These are phyloP conservation scores for Dicrurus megarhynchus DNA, from an alignment of 2,113 vertebrate species.

Conservation along the genomic window DNA sequence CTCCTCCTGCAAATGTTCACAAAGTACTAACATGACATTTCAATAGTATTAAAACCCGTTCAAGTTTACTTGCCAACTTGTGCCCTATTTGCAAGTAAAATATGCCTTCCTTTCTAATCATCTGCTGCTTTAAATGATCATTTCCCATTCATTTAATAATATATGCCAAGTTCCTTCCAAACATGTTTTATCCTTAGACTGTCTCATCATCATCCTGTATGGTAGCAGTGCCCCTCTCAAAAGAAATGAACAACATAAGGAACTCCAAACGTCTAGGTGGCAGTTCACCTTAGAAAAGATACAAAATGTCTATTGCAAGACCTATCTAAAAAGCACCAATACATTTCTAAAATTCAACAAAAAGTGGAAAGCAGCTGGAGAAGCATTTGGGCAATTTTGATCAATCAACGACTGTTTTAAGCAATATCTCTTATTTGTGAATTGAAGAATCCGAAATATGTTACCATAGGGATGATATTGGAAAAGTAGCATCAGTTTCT, in stretches of 20 bases:
- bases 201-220: not conserved
- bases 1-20: conserved; percentile 20
- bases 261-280: not conserved
- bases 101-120: conserved; percentile 63
- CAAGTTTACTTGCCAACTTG: conserved; percentile 67
- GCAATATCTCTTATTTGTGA: not conserved
- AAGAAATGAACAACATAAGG: not conserved
- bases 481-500: not conserved
- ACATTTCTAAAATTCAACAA: not conserved
- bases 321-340: not conserved
- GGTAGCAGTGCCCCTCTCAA: not conserved
- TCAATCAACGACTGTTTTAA: not conserved
- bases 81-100: conserved; percentile 74
- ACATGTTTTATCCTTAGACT: conserved; percentile 52
- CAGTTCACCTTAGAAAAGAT: not conserved
- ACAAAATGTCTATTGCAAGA: not conserved
- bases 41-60: conserved; percentile 53
- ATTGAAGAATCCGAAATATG: not conserved
- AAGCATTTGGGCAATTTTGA: not conserved
- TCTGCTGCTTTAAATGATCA: conserved; percentile 66
- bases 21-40: conserved; percentile 55
- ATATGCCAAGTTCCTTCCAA: conserved; percentile 55
- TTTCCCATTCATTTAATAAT: conserved; percentile 72
- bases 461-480: not conserved
- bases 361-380: not conserved